Evolutionary conservation across 2,113 vertebrate genomes (phyloP), one percentile per base, ranked within the genome.

Genomic region (Ardeotis arabs): DNA sequence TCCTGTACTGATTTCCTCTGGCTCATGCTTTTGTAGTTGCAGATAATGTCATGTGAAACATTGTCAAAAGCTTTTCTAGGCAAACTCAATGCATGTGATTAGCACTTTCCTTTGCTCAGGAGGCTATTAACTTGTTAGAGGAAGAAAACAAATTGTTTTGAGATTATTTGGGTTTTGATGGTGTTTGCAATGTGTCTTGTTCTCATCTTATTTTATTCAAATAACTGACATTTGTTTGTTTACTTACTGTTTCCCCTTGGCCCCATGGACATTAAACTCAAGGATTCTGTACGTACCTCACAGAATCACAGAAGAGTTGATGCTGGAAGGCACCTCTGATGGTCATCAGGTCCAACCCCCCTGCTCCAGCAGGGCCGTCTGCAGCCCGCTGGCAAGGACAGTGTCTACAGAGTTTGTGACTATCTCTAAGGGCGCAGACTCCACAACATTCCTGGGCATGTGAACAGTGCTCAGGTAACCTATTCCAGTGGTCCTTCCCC

Each of bases 71-170:
- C 31, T 69, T 66, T 73, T 74, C 49, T 53, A 49, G 27, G 33
- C 45, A 82, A 92, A 53, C 12, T 0, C 0, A 3, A 14, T 12
- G 23, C 2, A 8, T 12, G 7, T 15, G 8, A 37, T 52, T 47
- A 56, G 7, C 47, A 9, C 6, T 60, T 66, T 52, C 41, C 10
- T 85, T 85, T 73, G 28, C 33, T 87, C 19, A 33, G 27, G 27
- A 49, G 10, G 10, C 6, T 39, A 13, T 53, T 63, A 60, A 21
- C 4, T 22, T 52, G 12, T n/a, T 39, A 62, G 2, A 75, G 31
- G 25, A 90, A 44, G 13, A 52, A 56, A 62, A 75, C 15, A 53
- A 6, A 35, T 70, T 73, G n/a, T 37, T 53, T 70, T 72, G 41
- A 20, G 16, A 14, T 37, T 3, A 28, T 78, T 50, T 64, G 25